phyloP scores from a whole-genome alignment of 2,113 vertebrate species.

The Australoheros scitulus region DNA sequence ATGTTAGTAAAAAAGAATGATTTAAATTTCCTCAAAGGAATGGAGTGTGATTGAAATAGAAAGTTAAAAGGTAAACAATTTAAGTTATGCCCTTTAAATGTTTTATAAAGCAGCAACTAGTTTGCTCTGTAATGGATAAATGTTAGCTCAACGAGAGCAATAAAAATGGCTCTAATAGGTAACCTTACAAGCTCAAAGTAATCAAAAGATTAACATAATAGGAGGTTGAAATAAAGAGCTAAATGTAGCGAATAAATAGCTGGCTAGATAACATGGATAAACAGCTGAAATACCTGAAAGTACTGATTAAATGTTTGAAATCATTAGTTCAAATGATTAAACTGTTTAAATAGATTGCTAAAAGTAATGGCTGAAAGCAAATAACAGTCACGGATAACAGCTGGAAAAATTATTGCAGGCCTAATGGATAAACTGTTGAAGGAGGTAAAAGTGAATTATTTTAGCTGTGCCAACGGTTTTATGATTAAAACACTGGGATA shows the following conservation, averaged over 20 bases:
- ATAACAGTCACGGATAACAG: neutral
- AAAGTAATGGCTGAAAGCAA: neutral
- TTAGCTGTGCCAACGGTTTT: neutral
- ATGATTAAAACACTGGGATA: no score
- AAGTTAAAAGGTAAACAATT: neutral
- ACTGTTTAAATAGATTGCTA: neutral
- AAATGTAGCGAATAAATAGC: neutral
- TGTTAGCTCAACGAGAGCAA: neutral
- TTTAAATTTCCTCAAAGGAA: neutral
- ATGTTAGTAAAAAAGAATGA: neutral
- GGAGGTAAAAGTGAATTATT: constrained; percentile 3
- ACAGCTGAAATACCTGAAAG: neutral
- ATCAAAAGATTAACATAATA: neutral
- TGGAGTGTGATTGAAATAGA: neutral
- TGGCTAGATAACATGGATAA: neutral
- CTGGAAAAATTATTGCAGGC: neutral
- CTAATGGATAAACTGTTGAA: neutral
- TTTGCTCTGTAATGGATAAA: neutral
- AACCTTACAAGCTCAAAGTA: neutral
- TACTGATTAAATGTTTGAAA: constrained; percentile 1
- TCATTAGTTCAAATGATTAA: neutral
- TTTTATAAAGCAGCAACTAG: neutral
- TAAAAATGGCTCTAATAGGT: neutral
- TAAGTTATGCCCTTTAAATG: neutral
- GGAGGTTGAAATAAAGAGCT: neutral